A percentile compares a stretch with the other conserved stretches of the same genome.
Conservation (phyloP, 37 sponge, comb jelly and placozoan genomes). For the Tethya wilhelma region DNA sequence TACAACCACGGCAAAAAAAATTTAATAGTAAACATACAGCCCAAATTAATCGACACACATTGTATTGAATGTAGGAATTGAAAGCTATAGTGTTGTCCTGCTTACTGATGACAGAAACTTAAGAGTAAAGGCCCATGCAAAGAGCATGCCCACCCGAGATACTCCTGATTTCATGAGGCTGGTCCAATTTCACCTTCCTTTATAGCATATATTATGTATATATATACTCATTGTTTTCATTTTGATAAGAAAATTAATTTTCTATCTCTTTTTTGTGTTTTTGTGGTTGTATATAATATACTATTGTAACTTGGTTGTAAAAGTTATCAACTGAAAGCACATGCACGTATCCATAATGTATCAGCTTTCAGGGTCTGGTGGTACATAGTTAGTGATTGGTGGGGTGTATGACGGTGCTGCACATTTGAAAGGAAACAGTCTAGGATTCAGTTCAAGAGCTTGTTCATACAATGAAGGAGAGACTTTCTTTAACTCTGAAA, state of each 20-base stretch:
- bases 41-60: not conserved
- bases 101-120: slow-evolving; percentile 91
- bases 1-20: not conserved
- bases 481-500: slow-evolving; percentile 77
- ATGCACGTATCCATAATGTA: no score
- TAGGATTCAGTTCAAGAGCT: slow-evolving; percentile 55
- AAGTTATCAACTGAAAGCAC: not conserved
- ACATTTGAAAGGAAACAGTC: slow-evolving; percentile 65
- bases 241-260: no score
- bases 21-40: not conserved
- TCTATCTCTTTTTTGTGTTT: not conserved
- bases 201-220: not conserved
- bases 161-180: slow-evolving; percentile 61
- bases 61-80: not conserved
- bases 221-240: not conserved
- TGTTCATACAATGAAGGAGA: slow-evolving; percentile 66
- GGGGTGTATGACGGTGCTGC: slow-evolving; percentile 70
- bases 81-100: slow-evolving; percentile 60
- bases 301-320: not conserved
- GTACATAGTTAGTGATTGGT: slow-evolving; percentile 60
- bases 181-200: not conserved
- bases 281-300: not conserved
- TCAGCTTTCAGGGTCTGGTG: slow-evolving; percentile 72
- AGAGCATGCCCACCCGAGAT: slow-evolving; percentile 61
- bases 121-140: slow-evolving; percentile 83